Conservation (phyloP, 2,888 invertebrate species). For the Ephialtes manifestator region DNA sequence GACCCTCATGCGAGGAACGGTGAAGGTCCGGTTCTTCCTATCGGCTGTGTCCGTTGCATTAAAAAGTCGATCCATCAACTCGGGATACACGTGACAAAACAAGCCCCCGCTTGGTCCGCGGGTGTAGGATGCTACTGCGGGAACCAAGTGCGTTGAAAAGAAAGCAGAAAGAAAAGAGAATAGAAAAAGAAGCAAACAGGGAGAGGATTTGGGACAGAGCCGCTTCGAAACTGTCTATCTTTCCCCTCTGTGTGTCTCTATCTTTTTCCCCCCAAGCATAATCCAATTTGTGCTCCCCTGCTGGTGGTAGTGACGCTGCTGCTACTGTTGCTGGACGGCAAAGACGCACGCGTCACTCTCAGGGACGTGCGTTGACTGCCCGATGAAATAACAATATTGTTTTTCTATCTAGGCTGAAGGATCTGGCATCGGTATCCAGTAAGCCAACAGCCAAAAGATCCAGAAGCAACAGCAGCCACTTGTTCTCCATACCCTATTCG, state of each 20-base stretch:
- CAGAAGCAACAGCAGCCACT: conserved; percentile 41
- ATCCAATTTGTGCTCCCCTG: conserved; percentile 84
- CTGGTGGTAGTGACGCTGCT: conserved; percentile 50
- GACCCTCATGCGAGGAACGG: conserved; percentile 51
- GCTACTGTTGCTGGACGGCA: conserved; percentile 52
- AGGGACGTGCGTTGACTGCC: conserved; percentile 83
- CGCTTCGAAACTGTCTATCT: conserved; percentile 53
- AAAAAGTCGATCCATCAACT: conserved; percentile 84
- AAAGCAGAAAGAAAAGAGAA: conserved; percentile 42
- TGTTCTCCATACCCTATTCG: neutral
- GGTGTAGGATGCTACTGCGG: conserved; percentile 25
- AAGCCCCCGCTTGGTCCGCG: conserved; percentile 52
- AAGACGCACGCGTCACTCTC: conserved; percentile 81
- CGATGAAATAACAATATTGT: conserved; percentile 85
- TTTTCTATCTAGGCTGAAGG: conserved; percentile 78
- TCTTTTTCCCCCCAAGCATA: conserved; percentile 76
- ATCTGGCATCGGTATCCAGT: conserved; percentile 54
- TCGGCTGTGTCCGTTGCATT: conserved; percentile 80
- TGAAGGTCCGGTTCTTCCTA: conserved; percentile 65
- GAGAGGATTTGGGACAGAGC: conserved; percentile 71
- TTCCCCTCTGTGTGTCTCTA: conserved; percentile 69
- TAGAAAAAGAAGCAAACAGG: conserved; percentile 47
- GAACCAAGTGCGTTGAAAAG: conserved; percentile 36
- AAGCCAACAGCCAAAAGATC: conserved; percentile 45
- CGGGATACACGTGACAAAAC: conserved; percentile 72